Base-by-base conservation (phyloP, 2,888 invertebrate species). In the Scelioninae gen. 1 region DNA sequence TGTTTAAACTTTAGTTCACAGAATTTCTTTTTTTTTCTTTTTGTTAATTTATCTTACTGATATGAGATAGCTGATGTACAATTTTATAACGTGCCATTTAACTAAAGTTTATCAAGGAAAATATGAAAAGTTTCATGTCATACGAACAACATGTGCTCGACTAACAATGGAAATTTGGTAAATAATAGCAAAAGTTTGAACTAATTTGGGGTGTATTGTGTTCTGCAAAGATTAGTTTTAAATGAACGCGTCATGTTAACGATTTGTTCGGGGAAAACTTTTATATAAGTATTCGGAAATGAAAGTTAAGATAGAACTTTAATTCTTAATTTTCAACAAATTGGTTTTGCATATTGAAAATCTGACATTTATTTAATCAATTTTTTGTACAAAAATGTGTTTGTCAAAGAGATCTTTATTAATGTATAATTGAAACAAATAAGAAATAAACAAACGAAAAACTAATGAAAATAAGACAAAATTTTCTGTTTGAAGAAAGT, bases 141-240 rank as follows among this genome's bases (percentile, higher is more conserved):
- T 31, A 43, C 60, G 9, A 55, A 66, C 75, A 53, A 51, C 68
- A 76, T 62, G 60, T 62, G 65, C 34, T 53, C 15, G 53, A 56
- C 53, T 16, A 76, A 76, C 76, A 76, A 68, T 68, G 76, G 45
- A 53, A 68, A 68, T 76, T 76, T 68, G 62, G 65, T 76, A 76
- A 76, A 76, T 76, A 68, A 76, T 68, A 76, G 76, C 60, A 56
- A 68, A 76, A 76, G 76, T 76, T 76, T 68, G 60, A 75, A 76
- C 68, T 68, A 76, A 76, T 68, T 68, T 76, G 45, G 47, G 38
- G 32, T 43, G 31, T 45, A 62, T 68, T 68, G 32, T 47, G 40
- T 29, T 13, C 62, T 68, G 16, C 53, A 29, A 58, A 43, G 49
- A 75, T 75, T 66, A 65, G 65, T 58, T 75, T 49, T 58, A 66